Evolutionary conservation across 2,797 vertebrate species (phyloP), one percentile per base, ranked within the genome.

Genomic region (Pseudomugil tenellus): DNA sequence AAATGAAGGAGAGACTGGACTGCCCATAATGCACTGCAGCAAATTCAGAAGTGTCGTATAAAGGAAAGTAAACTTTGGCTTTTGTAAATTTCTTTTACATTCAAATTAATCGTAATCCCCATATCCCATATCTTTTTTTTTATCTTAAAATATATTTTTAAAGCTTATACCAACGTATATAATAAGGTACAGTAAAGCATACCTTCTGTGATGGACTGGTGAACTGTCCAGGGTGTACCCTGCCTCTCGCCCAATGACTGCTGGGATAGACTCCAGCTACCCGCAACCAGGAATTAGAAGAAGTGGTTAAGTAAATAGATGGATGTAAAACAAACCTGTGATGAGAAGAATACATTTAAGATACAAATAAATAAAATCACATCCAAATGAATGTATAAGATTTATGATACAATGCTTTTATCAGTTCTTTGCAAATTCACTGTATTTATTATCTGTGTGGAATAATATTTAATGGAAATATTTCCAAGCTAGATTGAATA

Each of bases 401-500:
- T 46, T 72, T 46, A 26, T 29, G 5, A 39, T 67, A 34, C 17
- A 6, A 43, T n/a, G 6, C 58, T 3, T 70, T 71, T 35, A 62
- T 62, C 63, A 67, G 13, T 26, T 53, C 39, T 66, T 63, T 64
- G 58, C 17, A 62, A 39, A 58, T 56, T 69, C 19, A 61, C n/a
- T 52, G 37, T 2, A 53, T 57, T 46, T 64, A 28, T 70, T 58
- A 67, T 80, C 72, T 41, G 28, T 29, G 10, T 59, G 67, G 26
- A 72, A 52, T 60, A 21, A 21, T 66, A 39, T 43, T 31, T 14
- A 19, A 6, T n/a, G 31, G 28, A 73, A 79, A 65, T 79, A 62
- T 73, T 81, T 75, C 65, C 52, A 41, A 21, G 16, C 63, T 32
- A 72, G 69, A 79, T 58, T 58, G 7, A 55, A 72, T 79, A 32